These are phyloP conservation scores for Hydrozoanthus gracilis DNA, from an alignment of 92 coral and sea anemone genomes.

Conservation along the genomic window DNA sequence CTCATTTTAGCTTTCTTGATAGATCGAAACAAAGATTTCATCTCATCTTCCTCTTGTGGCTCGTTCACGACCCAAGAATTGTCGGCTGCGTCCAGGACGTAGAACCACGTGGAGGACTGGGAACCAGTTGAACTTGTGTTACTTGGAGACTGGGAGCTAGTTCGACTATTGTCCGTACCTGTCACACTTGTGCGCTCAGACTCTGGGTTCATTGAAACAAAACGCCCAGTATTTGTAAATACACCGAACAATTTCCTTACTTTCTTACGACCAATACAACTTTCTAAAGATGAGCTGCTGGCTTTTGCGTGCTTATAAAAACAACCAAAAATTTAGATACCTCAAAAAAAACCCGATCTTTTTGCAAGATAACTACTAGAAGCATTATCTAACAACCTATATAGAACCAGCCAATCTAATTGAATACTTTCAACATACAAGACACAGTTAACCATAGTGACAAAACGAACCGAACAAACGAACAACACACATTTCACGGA, in stretches of 20 bases:
- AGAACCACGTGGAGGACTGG: constrained; percentile 68
- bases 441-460: too few relatives aligned
- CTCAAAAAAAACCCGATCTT: too few relatives aligned
- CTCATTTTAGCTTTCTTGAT: constrained; percentile 82
- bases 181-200: neutral
- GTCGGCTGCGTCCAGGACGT: constrained; percentile 53
- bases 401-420: too few relatives aligned
- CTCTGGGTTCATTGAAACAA: constrained; percentile 31
- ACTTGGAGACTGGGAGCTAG: neutral
- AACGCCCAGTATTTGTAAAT: constrained; percentile 26
- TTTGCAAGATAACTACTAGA: too few relatives aligned
- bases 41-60: constrained; percentile 68
- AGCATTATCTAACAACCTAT: too few relatives aligned
- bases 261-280: too few relatives aligned
- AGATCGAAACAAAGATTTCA: constrained; percentile 70
- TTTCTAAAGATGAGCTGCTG: neutral
- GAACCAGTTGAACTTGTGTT: neutral
- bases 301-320: neutral
- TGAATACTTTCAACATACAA: too few relatives aligned
- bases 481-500: too few relatives aligned
- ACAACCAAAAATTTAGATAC: neutral
- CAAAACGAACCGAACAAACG: too few relatives aligned
- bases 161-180: constrained; percentile 1
- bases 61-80: constrained; percentile 61
- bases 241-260: neutral